Evolutionary conservation across 2,888 invertebrate species (phyloP).

Genomic region (Patella depressa): DNA sequence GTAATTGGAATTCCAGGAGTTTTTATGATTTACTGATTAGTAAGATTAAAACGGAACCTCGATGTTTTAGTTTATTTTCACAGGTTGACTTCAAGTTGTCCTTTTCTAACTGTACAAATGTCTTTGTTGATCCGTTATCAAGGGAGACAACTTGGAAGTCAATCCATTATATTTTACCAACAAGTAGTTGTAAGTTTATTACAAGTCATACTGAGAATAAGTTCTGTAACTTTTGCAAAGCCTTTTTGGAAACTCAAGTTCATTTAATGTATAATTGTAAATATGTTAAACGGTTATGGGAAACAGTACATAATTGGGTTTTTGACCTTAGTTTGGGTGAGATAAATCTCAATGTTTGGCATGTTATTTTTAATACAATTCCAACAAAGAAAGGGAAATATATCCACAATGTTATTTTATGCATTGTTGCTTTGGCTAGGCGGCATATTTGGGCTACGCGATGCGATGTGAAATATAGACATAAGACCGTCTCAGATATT

Average conservation of each 20-base stretch:
- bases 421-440: not conserved
- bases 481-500: not conserved
- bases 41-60: not conserved
- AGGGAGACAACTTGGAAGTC: not conserved
- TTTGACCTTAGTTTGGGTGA: slow-evolving; percentile 5
- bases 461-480: not conserved
- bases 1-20: not conserved
- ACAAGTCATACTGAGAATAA: not conserved
- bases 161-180: not conserved
- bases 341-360: slow-evolving; percentile 10
- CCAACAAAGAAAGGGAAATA: not conserved
- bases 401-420: not conserved
- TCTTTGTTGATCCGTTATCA: not conserved
- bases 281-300: not conserved
- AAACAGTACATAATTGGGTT: slow-evolving; percentile 5
- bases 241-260: not conserved
- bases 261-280: not conserved
- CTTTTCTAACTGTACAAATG: not conserved
- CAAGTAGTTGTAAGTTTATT: not conserved
- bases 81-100: not conserved
- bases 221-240: not conserved
- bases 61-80: not conserved
- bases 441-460: slow-evolving; percentile 7
- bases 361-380: not conserved
- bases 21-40: slow-evolving; percentile 9